phyloP scores from a whole-genome alignment of 2,888 invertebrate species.

The Caradrina clavipalpis region DNA sequence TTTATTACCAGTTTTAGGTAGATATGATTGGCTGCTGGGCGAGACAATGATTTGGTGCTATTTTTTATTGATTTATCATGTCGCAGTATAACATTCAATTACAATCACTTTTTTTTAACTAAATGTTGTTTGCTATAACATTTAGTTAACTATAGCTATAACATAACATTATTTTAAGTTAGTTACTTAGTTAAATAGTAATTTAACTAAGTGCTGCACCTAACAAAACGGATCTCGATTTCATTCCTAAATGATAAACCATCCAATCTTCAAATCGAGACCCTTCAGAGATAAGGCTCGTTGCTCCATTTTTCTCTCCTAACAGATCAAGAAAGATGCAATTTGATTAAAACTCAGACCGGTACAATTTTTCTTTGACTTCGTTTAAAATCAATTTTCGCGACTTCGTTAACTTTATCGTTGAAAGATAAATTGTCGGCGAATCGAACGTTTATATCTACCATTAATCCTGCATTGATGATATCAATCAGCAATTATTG shows the following conservation, averaged over 20 bases:
- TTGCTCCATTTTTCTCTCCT: constrained; percentile 47
- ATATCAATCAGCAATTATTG: constrained; percentile 74
- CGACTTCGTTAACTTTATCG: constrained; percentile 81
- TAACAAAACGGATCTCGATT: constrained; percentile 33
- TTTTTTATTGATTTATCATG: no score
- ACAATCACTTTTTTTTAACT: no score
- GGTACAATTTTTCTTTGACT: constrained; percentile 64
- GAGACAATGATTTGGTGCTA: no score
- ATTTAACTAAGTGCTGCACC: not conserved
- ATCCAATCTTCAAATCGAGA: constrained; percentile 56
- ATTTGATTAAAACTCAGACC: constrained; percentile 62
- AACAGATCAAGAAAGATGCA: constrained; percentile 58
- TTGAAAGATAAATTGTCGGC: constrained; percentile 74
- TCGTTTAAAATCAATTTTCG: constrained; percentile 79
- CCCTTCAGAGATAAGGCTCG: constrained; percentile 38
- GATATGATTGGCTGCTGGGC: no score
- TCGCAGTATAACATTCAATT: no score
- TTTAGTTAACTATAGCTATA: no score
- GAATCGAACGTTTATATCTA: constrained; percentile 70
- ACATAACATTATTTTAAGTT: no score
- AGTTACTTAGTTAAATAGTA: no score
- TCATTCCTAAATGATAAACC: constrained; percentile 27
- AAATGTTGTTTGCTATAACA: no score
- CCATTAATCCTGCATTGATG: constrained; percentile 76
- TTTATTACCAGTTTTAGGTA: no score